Evolutionary conservation across 2,113 vertebrate genomes (phyloP).

Genomic region (Pagrus major): DNA sequence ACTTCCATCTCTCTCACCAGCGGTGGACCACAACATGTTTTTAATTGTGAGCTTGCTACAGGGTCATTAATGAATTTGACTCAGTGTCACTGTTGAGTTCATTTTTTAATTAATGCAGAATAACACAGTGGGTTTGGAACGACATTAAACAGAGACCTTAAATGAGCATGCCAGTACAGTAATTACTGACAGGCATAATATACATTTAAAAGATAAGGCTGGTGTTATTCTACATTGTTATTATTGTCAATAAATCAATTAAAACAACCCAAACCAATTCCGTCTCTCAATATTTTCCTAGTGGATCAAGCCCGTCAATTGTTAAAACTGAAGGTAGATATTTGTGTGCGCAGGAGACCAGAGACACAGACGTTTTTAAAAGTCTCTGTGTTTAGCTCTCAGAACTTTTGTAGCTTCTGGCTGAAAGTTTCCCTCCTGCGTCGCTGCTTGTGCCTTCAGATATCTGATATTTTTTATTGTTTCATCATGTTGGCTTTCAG

Average conservation of each 20-base stretch:
- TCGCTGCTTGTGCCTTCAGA: no score
- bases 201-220: not conserved
- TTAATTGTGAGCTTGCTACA: not conserved
- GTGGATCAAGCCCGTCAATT: no score
- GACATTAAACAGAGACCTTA: constrained; percentile 12
- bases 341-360: no score
- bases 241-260: not conserved
- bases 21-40: constrained; percentile 7
- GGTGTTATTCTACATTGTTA: not conserved
- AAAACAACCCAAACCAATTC: not conserved
- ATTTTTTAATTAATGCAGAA: constrained; percentile 36
- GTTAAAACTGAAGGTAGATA: no score
- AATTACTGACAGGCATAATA: not conserved
- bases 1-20: not conserved
- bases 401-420: no score
- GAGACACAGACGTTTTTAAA: no score
- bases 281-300: not conserved
- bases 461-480: no score
- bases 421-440: no score
- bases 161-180: not conserved
- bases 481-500: no score
- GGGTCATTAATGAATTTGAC: constrained; percentile 43
- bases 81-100: constrained; percentile 18
- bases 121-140: constrained; percentile 18
- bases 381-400: no score